Evolutionary conservation across 1,140 invertebrate genomes (phyloP).

Genomic region (Pogonus chalceus): DNA sequence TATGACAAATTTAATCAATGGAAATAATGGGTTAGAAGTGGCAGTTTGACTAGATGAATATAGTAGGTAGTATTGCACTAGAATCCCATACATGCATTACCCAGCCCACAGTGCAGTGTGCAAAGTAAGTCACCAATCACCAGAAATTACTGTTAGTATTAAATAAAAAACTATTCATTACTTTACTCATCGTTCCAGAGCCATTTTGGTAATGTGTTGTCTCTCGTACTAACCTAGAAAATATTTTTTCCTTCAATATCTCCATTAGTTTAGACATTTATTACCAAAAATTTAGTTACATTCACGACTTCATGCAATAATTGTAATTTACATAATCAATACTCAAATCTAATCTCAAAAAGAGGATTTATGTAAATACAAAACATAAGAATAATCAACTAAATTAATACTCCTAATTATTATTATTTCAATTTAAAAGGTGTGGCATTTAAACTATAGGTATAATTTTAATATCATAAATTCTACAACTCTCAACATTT

Average conservation of each 20-base stretch:
- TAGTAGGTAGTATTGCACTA: neutral
- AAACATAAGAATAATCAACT: too few relatives aligned
- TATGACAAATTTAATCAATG: neutral
- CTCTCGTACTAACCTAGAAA: neutral
- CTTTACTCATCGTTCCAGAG: neutral
- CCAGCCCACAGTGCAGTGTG: neutral
- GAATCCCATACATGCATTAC: neutral
- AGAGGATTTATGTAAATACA: too few relatives aligned
- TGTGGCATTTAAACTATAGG: too few relatives aligned
- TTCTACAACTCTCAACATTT: too few relatives aligned
- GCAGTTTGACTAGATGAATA: neutral
- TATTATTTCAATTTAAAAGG: too few relatives aligned
- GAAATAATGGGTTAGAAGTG: neutral
- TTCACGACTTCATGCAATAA: neutral
- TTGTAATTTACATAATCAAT: too few relatives aligned
- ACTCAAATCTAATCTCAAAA: too few relatives aligned
- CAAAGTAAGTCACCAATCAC: constrained; percentile 1
- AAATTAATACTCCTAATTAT: too few relatives aligned
- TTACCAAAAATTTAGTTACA: neutral
- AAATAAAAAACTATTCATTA: neutral
- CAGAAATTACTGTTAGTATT: neutral
- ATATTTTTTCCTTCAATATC: too few relatives aligned
- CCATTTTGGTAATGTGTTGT: neutral
- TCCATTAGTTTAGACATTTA: too few relatives aligned
- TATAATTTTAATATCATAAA: too few relatives aligned